Conservation (phyloP, 23 tunicate genomes). For the Trididemnum nubilum region DNA sequence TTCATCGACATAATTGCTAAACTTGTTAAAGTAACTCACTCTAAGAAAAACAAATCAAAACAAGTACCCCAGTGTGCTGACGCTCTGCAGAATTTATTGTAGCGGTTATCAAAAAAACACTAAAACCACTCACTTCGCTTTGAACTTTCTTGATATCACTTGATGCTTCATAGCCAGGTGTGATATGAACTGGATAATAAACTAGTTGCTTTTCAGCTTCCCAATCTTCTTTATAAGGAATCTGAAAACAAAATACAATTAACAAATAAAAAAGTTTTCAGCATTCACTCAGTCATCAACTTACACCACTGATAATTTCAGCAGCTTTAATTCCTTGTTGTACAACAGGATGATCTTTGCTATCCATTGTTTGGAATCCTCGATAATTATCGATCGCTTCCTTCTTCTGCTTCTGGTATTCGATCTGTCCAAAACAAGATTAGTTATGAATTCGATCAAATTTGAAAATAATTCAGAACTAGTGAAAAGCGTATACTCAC, state of each 20-base stretch:
- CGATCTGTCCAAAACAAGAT: too few relatives aligned
- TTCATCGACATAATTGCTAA: too few relatives aligned
- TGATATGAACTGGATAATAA: slow-evolving; percentile 97
- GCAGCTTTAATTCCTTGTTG: slow-evolving; percentile 70
- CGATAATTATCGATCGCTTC: slow-evolving; percentile 76
- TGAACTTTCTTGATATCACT: slow-evolving; percentile 82
- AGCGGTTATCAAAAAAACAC: too few relatives aligned
- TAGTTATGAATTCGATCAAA: too few relatives aligned
- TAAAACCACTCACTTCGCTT: slow-evolving; percentile 60
- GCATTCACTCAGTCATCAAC: not conserved
- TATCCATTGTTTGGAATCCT: slow-evolving; percentile 93
- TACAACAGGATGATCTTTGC: slow-evolving; percentile 88
- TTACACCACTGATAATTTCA: slow-evolving; percentile 48
- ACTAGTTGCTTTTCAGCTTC: slow-evolving; percentile 83
- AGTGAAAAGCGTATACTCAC: too few relatives aligned
- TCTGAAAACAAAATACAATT: too few relatives aligned
- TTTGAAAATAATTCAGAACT: too few relatives aligned
- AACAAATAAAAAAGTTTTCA: too few relatives aligned
- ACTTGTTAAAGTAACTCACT: too few relatives aligned
- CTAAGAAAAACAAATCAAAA: too few relatives aligned
- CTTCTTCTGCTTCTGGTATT: slow-evolving; percentile 65
- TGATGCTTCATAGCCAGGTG: slow-evolving; percentile 90
- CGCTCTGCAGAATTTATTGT: too few relatives aligned
- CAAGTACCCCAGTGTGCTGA: too few relatives aligned
- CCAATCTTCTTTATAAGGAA: slow-evolving; percentile 85